A percentile compares a stretch with the other conserved stretches of the same genome.
Conservation (phyloP, 2,888 invertebrate genomes). For the Yponomeuta malinellus region DNA sequence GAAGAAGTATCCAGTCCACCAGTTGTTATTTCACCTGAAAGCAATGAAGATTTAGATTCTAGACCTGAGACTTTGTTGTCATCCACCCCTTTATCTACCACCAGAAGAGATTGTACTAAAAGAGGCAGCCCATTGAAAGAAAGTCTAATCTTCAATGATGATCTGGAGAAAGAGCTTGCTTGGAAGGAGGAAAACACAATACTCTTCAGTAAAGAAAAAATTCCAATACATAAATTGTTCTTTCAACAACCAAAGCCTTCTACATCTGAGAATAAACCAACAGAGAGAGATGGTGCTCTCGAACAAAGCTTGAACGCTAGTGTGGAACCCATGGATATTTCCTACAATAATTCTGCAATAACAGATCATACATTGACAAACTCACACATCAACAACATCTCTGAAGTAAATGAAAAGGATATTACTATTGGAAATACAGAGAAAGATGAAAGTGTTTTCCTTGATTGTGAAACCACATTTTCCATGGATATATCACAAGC, state of each 20-base stretch:
- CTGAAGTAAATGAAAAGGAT: slow-evolving; percentile 18
- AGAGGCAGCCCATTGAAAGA: slow-evolving; percentile 57
- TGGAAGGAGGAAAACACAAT: slow-evolving; percentile 67
- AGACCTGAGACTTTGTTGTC: slow-evolving; percentile 28
- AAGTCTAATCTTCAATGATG: slow-evolving; percentile 58
- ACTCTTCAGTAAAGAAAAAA: slow-evolving; percentile 55
- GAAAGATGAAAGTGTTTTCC: slow-evolving; percentile 43
- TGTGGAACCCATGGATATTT: slow-evolving; percentile 60
- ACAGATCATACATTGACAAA: slow-evolving; percentile 38
- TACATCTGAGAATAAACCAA: background rate
- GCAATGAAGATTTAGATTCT: slow-evolving; percentile 13
- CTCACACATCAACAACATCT: slow-evolving; percentile 24
- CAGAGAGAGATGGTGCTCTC: background rate
- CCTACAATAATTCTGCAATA: slow-evolving; percentile 43
- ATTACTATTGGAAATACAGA: slow-evolving; percentile 43
- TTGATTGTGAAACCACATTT: slow-evolving; percentile 64
- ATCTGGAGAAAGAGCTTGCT: slow-evolving; percentile 56
- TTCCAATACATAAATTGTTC: slow-evolving; percentile 57
- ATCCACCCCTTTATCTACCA: slow-evolving; percentile 51
- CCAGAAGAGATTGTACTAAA: slow-evolving; percentile 40
- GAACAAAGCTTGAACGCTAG: slow-evolving; percentile 24
- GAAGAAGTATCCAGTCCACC: slow-evolving; percentile 23
- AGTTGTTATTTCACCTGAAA: slow-evolving; percentile 18
- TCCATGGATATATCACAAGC: slow-evolving; percentile 38
- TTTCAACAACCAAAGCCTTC: slow-evolving; percentile 25